These are phyloP conservation scores for Megaceryle torquata DNA, from an alignment of 2,113 vertebrate species.

Conservation along the genomic window DNA sequence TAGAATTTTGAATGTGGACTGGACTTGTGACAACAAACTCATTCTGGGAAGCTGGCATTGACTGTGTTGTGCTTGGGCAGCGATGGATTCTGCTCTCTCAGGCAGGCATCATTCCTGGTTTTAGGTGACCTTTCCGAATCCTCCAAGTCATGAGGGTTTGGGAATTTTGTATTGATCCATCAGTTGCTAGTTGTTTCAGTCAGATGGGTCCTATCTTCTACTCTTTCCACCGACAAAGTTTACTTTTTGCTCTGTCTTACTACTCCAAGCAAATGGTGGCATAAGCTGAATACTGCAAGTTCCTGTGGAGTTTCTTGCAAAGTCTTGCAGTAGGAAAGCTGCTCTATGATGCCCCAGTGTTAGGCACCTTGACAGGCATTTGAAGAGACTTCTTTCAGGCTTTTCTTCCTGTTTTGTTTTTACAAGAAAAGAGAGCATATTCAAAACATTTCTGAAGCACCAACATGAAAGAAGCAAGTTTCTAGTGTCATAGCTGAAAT, in stretches of 20 bases:
- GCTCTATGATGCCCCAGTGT: accelerated
- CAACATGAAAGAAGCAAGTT: not conserved
- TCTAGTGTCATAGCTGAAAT: not conserved
- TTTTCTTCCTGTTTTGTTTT: not conserved
- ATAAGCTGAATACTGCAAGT: not conserved
- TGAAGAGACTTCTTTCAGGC: not conserved
- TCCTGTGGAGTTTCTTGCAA: not conserved
- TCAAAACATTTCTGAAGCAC: not conserved
- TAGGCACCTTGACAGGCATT: not conserved
- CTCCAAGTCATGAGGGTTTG: not conserved
- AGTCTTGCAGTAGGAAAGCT: not conserved
- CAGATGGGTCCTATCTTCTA: not conserved
- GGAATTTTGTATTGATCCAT: not conserved
- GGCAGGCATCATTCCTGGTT: not conserved
- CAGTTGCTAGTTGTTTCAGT: not conserved
- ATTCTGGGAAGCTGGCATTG: not conserved
- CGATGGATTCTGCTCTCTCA: not conserved
- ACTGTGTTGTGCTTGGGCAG: not conserved
- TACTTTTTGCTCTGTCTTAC: not conserved
- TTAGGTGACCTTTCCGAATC: not conserved
- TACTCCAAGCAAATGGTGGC: not conserved
- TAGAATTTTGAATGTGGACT: not conserved
- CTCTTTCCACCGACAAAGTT: not conserved
- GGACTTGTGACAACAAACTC: not conserved
- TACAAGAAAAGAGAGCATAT: not conserved